Conservation (phyloP, 2,888 invertebrate species). For the Nysson spinosus region DNA sequence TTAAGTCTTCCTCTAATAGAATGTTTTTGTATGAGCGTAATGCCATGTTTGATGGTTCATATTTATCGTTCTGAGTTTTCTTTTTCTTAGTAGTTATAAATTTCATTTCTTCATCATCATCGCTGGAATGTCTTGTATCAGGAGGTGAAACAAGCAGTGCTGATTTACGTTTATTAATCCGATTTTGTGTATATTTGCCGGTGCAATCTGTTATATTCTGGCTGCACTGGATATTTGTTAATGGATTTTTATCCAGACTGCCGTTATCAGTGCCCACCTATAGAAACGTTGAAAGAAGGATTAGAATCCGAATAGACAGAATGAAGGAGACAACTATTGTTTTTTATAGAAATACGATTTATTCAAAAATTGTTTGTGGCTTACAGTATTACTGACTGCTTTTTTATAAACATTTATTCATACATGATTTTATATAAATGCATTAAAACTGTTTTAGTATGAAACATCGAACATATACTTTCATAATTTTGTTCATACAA, state of each 20-base stretch:
- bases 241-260: slow-evolving; percentile 57
- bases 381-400: slow-evolving; percentile 52
- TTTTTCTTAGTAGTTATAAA: slow-evolving; percentile 42
- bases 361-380: slow-evolving; percentile 60
- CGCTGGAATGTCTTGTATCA: slow-evolving; percentile 32
- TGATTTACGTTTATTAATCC: slow-evolving; percentile 59
- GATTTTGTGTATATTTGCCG: slow-evolving; percentile 33
- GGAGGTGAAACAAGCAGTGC: slow-evolving; percentile 17
- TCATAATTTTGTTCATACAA: slow-evolving; percentile 21
- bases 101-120: slow-evolving; percentile 49
- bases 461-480: slow-evolving; percentile 31
- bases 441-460: slow-evolving; percentile 29
- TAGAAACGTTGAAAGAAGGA: slow-evolving; percentile 61
- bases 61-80: slow-evolving; percentile 28
- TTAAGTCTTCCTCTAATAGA: not conserved
- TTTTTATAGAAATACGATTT: slow-evolving; percentile 68
- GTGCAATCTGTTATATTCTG: slow-evolving; percentile 31
- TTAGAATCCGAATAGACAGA: slow-evolving; percentile 60
- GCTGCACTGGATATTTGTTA: slow-evolving; percentile 34
- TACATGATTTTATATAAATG: slow-evolving; percentile 45
- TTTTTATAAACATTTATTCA: slow-evolving; percentile 39
- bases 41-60: slow-evolving; percentile 2
- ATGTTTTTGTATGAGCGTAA: not conserved
- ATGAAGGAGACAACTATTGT: slow-evolving; percentile 56
- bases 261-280: slow-evolving; percentile 63